Evolutionary conservation across 1,140 invertebrate genomes (phyloP).

Genomic region (Ceratoteleas bidentatus): DNA sequence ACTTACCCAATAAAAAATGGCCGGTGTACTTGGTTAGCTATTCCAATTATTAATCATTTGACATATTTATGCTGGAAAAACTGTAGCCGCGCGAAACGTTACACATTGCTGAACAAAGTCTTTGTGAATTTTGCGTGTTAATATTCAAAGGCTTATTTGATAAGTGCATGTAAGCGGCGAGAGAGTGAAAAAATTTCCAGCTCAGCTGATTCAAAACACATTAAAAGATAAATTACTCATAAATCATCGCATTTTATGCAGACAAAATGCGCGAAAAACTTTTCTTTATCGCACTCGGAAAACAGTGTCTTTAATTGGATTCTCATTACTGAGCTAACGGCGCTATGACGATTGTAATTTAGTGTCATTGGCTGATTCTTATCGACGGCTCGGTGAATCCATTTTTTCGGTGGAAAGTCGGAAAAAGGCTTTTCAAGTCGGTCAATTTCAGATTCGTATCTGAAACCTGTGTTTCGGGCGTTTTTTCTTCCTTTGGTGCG

Average conservation of each 20-base stretch:
- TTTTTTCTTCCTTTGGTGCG: constrained; percentile 3
- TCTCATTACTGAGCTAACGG: constrained; percentile 39
- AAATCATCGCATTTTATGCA: constrained; percentile 59
- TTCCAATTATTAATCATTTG: constrained; percentile 66
- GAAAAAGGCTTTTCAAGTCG: constrained; percentile 38
- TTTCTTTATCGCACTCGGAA: constrained; percentile 47
- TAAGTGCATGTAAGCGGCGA: constrained; percentile 49
- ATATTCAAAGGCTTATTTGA: constrained; percentile 51
- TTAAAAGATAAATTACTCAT: constrained; percentile 61
- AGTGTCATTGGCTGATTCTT: constrained; percentile 34
- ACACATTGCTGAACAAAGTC: constrained; percentile 55
- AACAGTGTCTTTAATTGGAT: constrained; percentile 55
- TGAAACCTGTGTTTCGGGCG: background rate
- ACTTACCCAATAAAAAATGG: constrained; percentile 59
- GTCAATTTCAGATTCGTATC: constrained; percentile 40
- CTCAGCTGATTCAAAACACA: constrained; percentile 54
- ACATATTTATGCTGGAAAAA: constrained; percentile 62
- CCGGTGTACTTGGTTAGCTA: constrained; percentile 58
- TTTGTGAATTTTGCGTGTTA: constrained; percentile 63
- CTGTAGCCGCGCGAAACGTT: constrained; percentile 37
- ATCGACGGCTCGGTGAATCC: constrained; percentile 10
- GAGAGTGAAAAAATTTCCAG: constrained; percentile 32
- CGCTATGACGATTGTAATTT: constrained; percentile 53
- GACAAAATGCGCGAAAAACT: constrained; percentile 43
- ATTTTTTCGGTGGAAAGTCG: constrained; percentile 30